These are phyloP conservation scores for Cyprinodon brontotheroides DNA, from an alignment of 2,113 vertebrate species.

Conservation along the genomic window DNA sequence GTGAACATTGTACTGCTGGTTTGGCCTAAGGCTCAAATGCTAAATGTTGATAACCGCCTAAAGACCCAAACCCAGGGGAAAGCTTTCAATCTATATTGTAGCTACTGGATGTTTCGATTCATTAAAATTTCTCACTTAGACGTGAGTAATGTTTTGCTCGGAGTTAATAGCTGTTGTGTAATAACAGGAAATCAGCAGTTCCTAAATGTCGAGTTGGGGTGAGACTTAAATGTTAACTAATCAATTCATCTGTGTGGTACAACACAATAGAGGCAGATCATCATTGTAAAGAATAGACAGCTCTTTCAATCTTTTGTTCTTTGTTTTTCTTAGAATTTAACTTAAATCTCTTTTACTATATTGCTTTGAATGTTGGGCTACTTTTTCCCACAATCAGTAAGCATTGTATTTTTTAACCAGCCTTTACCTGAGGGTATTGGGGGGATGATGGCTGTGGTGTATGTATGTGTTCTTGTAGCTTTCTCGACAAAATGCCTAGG, in stretches of 20 bases:
- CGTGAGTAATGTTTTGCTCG: constrained; percentile 1
- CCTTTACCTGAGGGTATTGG: no score
- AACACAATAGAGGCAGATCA: background rate
- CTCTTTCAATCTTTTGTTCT: background rate
- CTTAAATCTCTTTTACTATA: background rate
- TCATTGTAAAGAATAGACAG: background rate
- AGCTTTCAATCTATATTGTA: constrained; percentile 34
- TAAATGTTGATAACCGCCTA: constrained; percentile 50
- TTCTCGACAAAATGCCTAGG: no score
- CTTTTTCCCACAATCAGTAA: background rate
- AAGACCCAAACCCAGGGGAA: constrained; percentile 40
- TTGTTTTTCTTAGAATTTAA: background rate
- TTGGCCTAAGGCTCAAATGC: constrained; percentile 40
- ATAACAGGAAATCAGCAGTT: constrained; percentile 23
- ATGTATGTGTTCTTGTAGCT: no score
- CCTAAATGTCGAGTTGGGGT: background rate
- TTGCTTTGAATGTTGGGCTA: background rate
- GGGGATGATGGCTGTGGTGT: no score
- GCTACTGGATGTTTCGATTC: constrained; percentile 39
- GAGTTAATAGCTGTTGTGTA: constrained; percentile 38
- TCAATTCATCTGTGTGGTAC: constrained; percentile 18
- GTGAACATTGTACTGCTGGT: constrained; percentile 39
- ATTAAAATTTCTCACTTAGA: constrained; percentile 37
- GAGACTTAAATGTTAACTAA: constrained; percentile 35
- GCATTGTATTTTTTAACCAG: no score